Base-by-base conservation (phyloP, 2,113 vertebrate species). In the Platysternon megacephalum region DNA sequence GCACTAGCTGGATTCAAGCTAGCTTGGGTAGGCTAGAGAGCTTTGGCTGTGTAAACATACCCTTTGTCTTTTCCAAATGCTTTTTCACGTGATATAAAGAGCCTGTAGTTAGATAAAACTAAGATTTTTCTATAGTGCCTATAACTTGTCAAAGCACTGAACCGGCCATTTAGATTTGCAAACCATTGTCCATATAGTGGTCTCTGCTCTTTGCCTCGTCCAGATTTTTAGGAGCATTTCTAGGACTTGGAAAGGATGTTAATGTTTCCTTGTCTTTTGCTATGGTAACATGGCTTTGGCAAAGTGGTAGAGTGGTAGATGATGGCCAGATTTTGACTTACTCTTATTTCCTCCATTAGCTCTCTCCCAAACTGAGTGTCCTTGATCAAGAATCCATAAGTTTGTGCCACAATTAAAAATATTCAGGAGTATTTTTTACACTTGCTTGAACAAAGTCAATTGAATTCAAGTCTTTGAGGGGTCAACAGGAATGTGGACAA, bases 281-380 rank as follows among this genome's bases (percentile, higher is more conserved):
- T 2, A 72, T 85, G 90, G 72, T 94, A 89, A 85, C 93, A 95
- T 91, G n/a, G 84, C 80, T 87, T 89, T 86, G n/a, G 79, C 82
- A 72, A 84, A 87, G n/a, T 52, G 79, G 29, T 52, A 5, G n/a
- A 82, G 1, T 78, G 48, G n/a, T n/a, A n/a, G 35, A 26, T 76
- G 39, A 56, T 87, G 87, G 88, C 84, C 80, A 95, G 78, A 80
- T 85, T 84, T 89, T 89, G 46, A 32, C 12, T 78, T 29, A 28
- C 11, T 78, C 42, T 78, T 26, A 78, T 78, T 78, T 46, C 42
- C 42, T 78, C 22, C 24, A 76, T 78, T 28, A 46, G 74, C 74
- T 46, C 26, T 28, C 42, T 28, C 42, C 42, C 21, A 46, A 46
- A 24, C 21, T 39, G 65, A 11, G n/a, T 39, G n/a, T 39, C n/a